Evolutionary conservation across 2,888 invertebrate species (phyloP).

Genomic region (Drosophila mimetica): DNA sequence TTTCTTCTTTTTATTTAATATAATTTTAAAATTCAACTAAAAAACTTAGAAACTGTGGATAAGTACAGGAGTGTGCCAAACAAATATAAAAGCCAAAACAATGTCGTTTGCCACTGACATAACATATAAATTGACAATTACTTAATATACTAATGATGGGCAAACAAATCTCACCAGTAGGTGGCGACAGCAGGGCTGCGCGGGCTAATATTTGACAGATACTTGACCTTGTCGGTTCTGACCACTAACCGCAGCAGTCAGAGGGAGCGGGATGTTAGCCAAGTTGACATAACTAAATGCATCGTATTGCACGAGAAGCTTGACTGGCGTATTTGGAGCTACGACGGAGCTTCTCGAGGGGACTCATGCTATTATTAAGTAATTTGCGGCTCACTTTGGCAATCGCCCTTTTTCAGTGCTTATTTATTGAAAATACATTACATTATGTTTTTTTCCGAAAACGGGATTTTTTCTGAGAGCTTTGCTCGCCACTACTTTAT

Average conservation of each 20-base stretch:
- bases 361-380: conserved; percentile 24
- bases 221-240: conserved; percentile 68
- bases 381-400: conserved; percentile 11
- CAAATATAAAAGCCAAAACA: conserved; percentile 54
- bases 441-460: background rate
- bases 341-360: conserved; percentile 8
- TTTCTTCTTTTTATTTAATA: too few relatives aligned
- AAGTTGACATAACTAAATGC: conserved; percentile 51
- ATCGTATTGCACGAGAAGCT: conserved; percentile 16
- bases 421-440: background rate
- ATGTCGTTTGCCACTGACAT: conserved; percentile 56
- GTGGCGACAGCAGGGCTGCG: conserved; percentile 21
- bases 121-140: conserved; percentile 68
- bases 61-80: conserved; percentile 36
- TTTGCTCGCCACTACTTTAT: too few relatives aligned
- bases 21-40: too few relatives aligned
- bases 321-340: conserved; percentile 5
- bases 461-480: too few relatives aligned
- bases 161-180: conserved; percentile 53
- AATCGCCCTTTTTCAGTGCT: background rate
- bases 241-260: conserved; percentile 25
- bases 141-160: conserved; percentile 69
- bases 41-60: background rate
- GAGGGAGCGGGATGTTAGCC: conserved; percentile 31
- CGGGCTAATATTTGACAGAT: conserved; percentile 62